Conservation (phyloP, 2,888 invertebrate genomes). For the Tachina grossa region DNA sequence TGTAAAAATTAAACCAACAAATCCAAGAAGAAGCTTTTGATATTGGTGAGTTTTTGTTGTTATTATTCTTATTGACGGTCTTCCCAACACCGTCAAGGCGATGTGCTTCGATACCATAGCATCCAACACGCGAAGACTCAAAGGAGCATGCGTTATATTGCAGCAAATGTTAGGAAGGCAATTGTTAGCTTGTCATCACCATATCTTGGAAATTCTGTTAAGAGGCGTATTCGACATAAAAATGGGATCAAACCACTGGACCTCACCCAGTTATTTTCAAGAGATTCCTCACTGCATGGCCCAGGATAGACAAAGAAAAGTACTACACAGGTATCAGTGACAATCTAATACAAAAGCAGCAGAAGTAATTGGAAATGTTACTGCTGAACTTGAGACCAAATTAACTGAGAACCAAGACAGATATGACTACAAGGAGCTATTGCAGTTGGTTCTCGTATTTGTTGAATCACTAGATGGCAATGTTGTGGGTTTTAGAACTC, state of each 20-base stretch:
- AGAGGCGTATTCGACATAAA: conserved; percentile 14
- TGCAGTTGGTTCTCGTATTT: neutral
- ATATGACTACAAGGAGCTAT: neutral
- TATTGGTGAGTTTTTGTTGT: too few species aligned
- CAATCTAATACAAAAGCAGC: conserved; percentile 37
- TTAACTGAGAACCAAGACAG: neutral
- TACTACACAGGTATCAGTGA: conserved; percentile 38
- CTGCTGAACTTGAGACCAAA: conserved; percentile 27
- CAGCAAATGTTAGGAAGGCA: conserved; percentile 11
- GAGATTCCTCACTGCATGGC: conserved; percentile 19
- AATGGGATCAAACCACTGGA: conserved; percentile 42
- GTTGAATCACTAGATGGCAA: conserved; percentile 1
- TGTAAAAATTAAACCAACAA: too few species aligned
- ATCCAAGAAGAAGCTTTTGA: too few species aligned
- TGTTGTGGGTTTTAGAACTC: conserved; percentile 19
- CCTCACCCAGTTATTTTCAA: neutral
- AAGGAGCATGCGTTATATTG: conserved; percentile 20
- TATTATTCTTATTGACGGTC: too few species aligned
- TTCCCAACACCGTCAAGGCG: too few species aligned
- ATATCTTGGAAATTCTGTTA: conserved; percentile 36
- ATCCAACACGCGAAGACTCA: neutral
- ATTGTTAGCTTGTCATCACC: conserved; percentile 30
- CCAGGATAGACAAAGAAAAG: conserved; percentile 37
- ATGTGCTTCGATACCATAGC: too few species aligned
- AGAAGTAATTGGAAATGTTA: conserved; percentile 21